A percentile compares a stretch with the other conserved stretches of the same genome.
Evolutionary conservation across 2,113 vertebrate species (phyloP).

Genomic region (Erythrolamprus reginae): DNA sequence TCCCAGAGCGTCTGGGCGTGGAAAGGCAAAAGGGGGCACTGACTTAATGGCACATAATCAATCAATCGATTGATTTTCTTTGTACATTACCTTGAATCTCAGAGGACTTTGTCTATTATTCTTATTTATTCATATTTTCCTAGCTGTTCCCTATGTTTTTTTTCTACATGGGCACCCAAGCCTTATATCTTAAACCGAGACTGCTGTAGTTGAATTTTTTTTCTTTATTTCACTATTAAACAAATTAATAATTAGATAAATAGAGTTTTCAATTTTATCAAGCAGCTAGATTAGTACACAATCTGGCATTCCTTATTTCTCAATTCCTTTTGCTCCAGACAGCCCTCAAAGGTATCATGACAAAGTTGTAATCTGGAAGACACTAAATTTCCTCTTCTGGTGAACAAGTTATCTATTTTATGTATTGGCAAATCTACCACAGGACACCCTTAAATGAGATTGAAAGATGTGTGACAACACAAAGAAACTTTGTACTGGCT

Average conservation of each 20-base stretch:
- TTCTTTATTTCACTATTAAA: neutral
- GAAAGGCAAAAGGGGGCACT: too few species aligned
- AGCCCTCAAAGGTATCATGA: neutral
- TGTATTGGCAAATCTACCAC: neutral
- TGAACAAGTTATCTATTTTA: accelerated
- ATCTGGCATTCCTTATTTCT: neutral
- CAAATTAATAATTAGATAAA: neutral
- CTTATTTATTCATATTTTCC: neutral
- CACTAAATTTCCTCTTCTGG: neutral
- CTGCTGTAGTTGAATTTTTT: neutral
- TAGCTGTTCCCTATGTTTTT: neutral
- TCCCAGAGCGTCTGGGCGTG: too few species aligned
- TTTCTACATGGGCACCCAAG: neutral
- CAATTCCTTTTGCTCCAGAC: neutral
- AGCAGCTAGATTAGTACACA: accelerated
- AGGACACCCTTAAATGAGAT: neutral
- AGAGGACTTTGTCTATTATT: neutral
- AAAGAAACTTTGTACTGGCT: neutral
- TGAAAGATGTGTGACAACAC: constrained; percentile 2
- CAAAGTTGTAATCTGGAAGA: neutral
- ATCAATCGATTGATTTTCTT: neutral
- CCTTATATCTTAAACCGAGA: neutral
- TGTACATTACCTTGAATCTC: neutral
- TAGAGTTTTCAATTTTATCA: neutral
- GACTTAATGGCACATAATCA: neutral